Conservation (phyloP, 2,888 invertebrate species). For the Gastracanthus pulcherrimus region DNA sequence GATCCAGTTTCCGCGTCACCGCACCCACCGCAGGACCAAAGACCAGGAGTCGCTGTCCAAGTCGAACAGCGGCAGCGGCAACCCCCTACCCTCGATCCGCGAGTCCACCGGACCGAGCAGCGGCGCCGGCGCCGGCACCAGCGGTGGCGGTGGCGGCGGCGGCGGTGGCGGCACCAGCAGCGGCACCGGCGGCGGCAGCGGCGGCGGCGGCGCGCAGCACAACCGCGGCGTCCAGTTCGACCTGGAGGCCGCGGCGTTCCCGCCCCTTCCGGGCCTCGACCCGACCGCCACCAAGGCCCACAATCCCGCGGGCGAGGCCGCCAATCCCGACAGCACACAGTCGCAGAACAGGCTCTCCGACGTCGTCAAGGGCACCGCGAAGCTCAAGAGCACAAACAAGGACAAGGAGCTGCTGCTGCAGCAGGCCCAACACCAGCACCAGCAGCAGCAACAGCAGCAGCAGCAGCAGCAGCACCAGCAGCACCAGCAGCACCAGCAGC, state of each 20-base stretch:
- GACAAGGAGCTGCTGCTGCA: slow-evolving; percentile 66
- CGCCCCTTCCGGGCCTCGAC: slow-evolving; percentile 86
- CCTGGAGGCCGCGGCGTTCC: slow-evolving; percentile 88
- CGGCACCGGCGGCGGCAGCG: slow-evolving; percentile 62
- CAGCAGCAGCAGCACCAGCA: slow-evolving; percentile 32
- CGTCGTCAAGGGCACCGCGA: slow-evolving; percentile 87
- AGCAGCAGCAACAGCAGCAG: slow-evolving; percentile 30
- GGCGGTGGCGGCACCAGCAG: too few species aligned
- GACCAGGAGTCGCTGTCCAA: slow-evolving; percentile 72
- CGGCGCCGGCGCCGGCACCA: slow-evolving; percentile 67
- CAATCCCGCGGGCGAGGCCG: slow-evolving; percentile 67
- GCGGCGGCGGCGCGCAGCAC: slow-evolving; percentile 72
- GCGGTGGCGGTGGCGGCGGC: slow-evolving; percentile 84
- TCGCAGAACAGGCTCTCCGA: slow-evolving; percentile 85
- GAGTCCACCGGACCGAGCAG: slow-evolving; percentile 64
- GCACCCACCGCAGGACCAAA: slow-evolving; percentile 76
- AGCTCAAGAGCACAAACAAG: slow-evolving; percentile 79
- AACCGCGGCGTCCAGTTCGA: slow-evolving; percentile 84
- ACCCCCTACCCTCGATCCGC: slow-evolving; percentile 71
- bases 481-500: too few species aligned
- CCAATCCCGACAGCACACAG: slow-evolving; percentile 66
- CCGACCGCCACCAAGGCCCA: slow-evolving; percentile 72
- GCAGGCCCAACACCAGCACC: slow-evolving; percentile 45
- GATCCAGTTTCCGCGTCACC: slow-evolving; percentile 73
- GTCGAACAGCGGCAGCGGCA: slow-evolving; percentile 67